A percentile compares a stretch with the other conserved stretches of the same genome.
phyloP scores from a whole-genome alignment of 2,113 vertebrate genomes.

The Miniopterus natalensis region DNA sequence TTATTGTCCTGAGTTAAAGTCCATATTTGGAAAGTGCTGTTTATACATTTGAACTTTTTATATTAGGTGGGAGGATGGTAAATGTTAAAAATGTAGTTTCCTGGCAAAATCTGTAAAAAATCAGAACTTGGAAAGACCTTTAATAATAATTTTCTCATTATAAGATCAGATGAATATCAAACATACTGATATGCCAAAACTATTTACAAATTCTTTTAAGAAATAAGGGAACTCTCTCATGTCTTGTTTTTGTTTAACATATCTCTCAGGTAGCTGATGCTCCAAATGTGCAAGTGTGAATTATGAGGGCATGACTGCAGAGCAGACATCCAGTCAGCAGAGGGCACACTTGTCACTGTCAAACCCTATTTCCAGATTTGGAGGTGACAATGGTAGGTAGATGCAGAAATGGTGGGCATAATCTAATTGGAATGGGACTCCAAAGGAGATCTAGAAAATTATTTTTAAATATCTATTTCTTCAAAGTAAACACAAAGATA shows the following conservation, averaged over 20 bases:
- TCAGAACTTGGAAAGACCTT: conserved; percentile 67
- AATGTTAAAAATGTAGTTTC: conserved; percentile 71
- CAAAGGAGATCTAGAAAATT: neutral
- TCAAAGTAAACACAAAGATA: conserved; percentile 38
- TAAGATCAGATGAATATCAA: neutral
- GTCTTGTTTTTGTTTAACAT: neutral
- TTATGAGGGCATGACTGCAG: conserved; percentile 41
- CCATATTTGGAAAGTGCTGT: conserved; percentile 79
- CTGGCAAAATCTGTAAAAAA: conserved; percentile 32
- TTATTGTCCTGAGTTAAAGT: conserved; percentile 82
- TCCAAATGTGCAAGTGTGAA: neutral
- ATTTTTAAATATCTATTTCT: neutral
- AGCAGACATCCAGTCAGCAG: conserved; percentile 78
- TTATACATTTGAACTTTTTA: conserved; percentile 83
- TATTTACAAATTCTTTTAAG: conserved; percentile 28
- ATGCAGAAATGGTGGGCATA: conserved; percentile 23
- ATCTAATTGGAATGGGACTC: neutral
- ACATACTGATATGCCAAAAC: conserved; percentile 44
- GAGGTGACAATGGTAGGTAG: conserved; percentile 40
- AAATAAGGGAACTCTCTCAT: neutral
- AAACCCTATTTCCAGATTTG: conserved; percentile 66
- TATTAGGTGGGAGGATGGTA: conserved; percentile 58
- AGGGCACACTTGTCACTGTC: conserved; percentile 79
- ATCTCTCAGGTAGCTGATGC: neutral
- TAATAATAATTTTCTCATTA: conserved; percentile 53